Evolutionary conservation across 2,797 vertebrate genomes (phyloP), one percentile per base, ranked within the genome.

Genomic region (Paedocypris micromegethes): DNA sequence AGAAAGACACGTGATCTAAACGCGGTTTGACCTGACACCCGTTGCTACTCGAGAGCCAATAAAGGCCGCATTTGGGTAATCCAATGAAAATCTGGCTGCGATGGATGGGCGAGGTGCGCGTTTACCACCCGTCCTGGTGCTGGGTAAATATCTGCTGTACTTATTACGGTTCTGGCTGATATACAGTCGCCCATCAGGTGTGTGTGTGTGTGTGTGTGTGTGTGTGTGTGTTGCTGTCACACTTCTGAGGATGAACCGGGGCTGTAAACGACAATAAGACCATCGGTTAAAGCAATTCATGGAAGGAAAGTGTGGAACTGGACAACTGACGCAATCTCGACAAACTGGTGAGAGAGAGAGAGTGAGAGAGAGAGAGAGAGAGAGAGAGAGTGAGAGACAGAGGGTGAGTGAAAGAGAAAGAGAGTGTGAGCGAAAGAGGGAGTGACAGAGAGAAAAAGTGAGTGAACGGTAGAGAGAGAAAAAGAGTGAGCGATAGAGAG

Each of bases 261-360:
- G 71, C 70, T 74, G 64, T 73, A 75, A 76, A 77, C 45, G 54
- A 65, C 75, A 75, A 77, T 77, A 73, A 75, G 70, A 67, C 70
- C 70, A 72, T 71, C 70, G 64, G 73, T 77, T 75, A 66, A 66
- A 49, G 57, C 70, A 9, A 68, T 60, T 42, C n/a, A n/a, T n/a
- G n/a, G n/a, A n/a, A n/a, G n/a, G n/a, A n/a, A n/a, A n/a, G n/a
- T n/a, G n/a, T n/a, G n/a, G n/a, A n/a, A n/a, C n/a, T n/a, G n/a
- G n/a, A n/a, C n/a, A n/a, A n/a, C n/a, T n/a, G n/a, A n/a, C n/a
- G n/a, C n/a, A n/a, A n/a, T n/a, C n/a, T n/a, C n/a, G n/a, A n/a
- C n/a, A n/a, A n/a, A n/a, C n/a, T n/a, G n/a, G n/a, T n/a, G n/a
- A n/a, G 23, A 23, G 23, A 23, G 23, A 23, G 23, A 23, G 23